These are phyloP conservation scores for Agrenia bidenticulata DNA, from an alignment of 2,888 invertebrate genomes.

Conservation along the genomic window DNA sequence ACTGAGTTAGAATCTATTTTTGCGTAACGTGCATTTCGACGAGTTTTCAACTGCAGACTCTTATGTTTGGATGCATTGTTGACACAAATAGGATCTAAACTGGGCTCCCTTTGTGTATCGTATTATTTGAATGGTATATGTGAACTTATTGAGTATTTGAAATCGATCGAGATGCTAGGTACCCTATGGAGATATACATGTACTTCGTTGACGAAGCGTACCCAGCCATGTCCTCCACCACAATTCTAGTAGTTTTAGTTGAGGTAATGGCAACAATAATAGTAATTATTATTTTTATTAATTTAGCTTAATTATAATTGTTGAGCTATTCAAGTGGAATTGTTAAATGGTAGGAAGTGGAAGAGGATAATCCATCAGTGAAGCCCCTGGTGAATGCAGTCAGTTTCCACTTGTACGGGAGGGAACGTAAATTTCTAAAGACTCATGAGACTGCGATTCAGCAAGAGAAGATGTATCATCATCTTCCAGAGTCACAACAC, in stretches of 20 bases:
- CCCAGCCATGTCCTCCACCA: constrained; percentile 21
- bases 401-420: neutral
- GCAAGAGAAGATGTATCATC: constrained; percentile 16
- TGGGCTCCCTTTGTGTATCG: too few species aligned
- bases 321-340: too few species aligned
- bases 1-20: neutral
- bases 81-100: too few species aligned
- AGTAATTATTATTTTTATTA: neutral
- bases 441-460: constrained; percentile 16
- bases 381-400: constrained; percentile 4
- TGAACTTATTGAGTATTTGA: too few species aligned
- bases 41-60: too few species aligned
- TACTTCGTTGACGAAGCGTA: constrained; percentile 34
- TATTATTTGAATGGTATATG: too few species aligned
- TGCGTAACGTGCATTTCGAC: too few species aligned
- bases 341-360: too few species aligned
- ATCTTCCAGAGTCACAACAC: constrained; percentile 1
- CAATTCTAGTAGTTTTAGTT: constrained; percentile 30
- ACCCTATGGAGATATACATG: constrained; percentile 42
- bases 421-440: neutral
- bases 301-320: too few species aligned
- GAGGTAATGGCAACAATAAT: constrained; percentile 22
- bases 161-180: neutral
- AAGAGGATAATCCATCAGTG: constrained; percentile 3
- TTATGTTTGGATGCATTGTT: too few species aligned